Conservation (phyloP, 2,888 invertebrate genomes). For the Zhuqinia jingwanae region DNA sequence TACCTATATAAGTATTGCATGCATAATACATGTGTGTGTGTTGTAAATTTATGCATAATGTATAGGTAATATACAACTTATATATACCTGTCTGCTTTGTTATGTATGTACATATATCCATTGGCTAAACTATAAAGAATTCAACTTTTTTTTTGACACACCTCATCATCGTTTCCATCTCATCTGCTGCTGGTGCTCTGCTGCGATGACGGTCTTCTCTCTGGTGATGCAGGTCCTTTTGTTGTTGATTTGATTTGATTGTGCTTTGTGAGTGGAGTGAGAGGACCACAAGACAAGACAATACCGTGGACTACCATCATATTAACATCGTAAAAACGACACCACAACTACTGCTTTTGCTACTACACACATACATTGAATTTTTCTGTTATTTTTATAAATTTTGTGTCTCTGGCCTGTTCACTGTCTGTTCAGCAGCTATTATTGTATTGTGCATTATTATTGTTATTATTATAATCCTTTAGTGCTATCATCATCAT, state of each 20-base stretch:
- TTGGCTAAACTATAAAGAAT: conserved; percentile 47
- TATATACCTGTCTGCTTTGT: background rate
- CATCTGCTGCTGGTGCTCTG: conserved; percentile 41
- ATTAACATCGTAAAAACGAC: conserved; percentile 18
- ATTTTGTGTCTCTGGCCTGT: no score
- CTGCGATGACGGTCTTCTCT: background rate
- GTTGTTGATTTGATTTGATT: conserved; percentile 20
- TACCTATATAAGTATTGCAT: background rate
- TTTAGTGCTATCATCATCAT: background rate
- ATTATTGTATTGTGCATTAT: conserved; percentile 14
- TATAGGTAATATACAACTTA: no score
- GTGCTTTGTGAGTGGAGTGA: background rate
- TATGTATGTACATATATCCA: conserved; percentile 22
- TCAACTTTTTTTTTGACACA: conserved; percentile 61
- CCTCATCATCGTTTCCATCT: conserved; percentile 45
- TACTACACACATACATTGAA: conserved; percentile 5
- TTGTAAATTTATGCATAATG: conserved; percentile 5
- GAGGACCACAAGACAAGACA: conserved; percentile 9
- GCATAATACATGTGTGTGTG: conserved; percentile 5
- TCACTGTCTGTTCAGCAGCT: background rate
- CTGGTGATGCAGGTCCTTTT: conserved; percentile 10
- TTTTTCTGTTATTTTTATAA: background rate
- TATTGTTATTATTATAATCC: background rate
- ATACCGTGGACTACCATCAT: background rate
- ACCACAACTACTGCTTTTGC: conserved; percentile 20